Conservation (phyloP, 2,113 vertebrate species). For the Lepus americanus region DNA sequence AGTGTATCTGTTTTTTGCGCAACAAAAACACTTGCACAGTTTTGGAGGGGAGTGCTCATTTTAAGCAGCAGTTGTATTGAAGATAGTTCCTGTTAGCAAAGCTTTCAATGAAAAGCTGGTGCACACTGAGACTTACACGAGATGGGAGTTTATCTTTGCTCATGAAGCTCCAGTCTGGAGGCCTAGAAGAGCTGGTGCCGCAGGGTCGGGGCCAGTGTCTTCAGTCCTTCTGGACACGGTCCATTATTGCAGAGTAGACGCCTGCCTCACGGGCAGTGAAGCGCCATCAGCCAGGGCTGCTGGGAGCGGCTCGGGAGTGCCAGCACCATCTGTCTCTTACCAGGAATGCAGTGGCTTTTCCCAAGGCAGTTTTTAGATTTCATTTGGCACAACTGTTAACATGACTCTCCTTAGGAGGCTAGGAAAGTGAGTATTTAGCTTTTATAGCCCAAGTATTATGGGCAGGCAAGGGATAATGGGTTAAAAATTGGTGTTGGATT, state of each 20-base stretch:
- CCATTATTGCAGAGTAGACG: conserved; percentile 50
- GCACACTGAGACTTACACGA: conserved; percentile 29
- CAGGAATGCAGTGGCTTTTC: conserved; percentile 61
- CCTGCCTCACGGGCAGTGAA: background rate
- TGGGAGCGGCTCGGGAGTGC: background rate
- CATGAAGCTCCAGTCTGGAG: background rate
- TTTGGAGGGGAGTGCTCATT: conserved; percentile 18
- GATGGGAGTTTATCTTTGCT: background rate
- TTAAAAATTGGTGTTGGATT: conserved; percentile 52
- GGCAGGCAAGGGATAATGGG: background rate
- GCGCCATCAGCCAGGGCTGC: conserved; percentile 10
- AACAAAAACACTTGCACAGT: background rate
- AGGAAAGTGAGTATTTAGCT: conserved; percentile 61
- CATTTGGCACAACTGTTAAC: conserved; percentile 60
- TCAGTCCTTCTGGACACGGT: conserved; percentile 46
- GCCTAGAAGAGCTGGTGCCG: background rate
- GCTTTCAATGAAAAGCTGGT: conserved; percentile 50
- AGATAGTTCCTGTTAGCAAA: conserved; percentile 16
- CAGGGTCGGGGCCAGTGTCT: background rate
- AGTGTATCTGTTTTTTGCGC: conserved; percentile 47
- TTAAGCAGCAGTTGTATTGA: conserved; percentile 38
- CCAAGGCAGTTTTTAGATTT: conserved; percentile 74
- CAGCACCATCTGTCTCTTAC: conserved; percentile 69
- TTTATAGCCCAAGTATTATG: conserved; percentile 46
- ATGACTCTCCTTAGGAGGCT: conserved; percentile 41